Percentiles rank a stretch among this genome's conserved stretches.
These are phyloP conservation scores for Tipula lateralis DNA, from an alignment of 2,888 invertebrate genomes.

Conservation along the genomic window DNA sequence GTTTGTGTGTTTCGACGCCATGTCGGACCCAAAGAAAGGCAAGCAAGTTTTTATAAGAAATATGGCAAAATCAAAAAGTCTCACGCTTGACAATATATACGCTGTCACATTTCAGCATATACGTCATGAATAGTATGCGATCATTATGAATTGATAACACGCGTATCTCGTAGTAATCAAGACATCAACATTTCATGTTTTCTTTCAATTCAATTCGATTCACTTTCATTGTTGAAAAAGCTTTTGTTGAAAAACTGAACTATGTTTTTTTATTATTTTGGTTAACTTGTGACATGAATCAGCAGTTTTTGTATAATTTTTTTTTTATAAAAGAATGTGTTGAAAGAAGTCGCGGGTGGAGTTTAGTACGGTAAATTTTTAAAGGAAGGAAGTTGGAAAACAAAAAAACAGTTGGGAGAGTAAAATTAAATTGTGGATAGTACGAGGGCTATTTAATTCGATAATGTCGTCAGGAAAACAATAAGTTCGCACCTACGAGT, in stretches of 20 bases:
- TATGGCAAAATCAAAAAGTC: not conserved
- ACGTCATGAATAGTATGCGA: not conserved
- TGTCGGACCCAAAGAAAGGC: not conserved
- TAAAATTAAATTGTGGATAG: too few relatives aligned
- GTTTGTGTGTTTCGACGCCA: not conserved
- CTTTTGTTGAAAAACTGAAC: slow-evolving; percentile 3
- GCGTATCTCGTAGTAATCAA: not conserved
- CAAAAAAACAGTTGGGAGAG: not conserved
- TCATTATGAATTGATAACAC: not conserved
- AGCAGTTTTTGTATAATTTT: not conserved
- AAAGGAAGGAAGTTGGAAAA: not conserved
- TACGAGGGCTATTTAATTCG: too few relatives aligned
- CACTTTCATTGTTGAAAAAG: not conserved
- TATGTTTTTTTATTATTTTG: not conserved
- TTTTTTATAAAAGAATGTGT: not conserved
- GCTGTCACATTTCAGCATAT: not conserved
- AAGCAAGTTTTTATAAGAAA: not conserved
- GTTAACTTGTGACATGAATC: not conserved
- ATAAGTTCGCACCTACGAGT: too few relatives aligned
- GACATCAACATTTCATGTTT: not conserved
- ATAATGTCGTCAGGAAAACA: too few relatives aligned
- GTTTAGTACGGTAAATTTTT: not conserved
- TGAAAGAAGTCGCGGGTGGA: not conserved
- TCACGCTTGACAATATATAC: not conserved
- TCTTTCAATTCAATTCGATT: not conserved